A percentile compares a stretch with the other conserved stretches of the same genome.
Evolutionary conservation across 2,797 vertebrate genomes (phyloP).

Genomic region (Thripadectes ignobilis): DNA sequence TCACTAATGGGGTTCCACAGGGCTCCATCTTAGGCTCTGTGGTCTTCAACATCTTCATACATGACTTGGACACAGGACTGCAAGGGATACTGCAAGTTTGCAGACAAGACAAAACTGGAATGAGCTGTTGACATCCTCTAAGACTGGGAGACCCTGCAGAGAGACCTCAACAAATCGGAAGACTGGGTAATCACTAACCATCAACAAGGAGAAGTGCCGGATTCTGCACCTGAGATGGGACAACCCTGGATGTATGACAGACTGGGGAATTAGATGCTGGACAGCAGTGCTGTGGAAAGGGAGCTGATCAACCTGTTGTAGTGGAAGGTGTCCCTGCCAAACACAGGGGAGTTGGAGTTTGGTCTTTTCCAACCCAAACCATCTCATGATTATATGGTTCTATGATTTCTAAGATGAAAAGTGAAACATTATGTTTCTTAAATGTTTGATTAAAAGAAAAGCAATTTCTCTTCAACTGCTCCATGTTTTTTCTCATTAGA

Average conservation of each 20-base stretch:
- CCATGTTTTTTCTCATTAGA: not conserved
- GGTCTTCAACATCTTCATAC: too few relatives aligned
- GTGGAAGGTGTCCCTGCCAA: not conserved
- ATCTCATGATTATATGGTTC: not conserved
- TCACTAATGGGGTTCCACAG: not conserved
- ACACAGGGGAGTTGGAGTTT: not conserved
- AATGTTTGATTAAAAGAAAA: not conserved
- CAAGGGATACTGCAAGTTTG: too few relatives aligned
- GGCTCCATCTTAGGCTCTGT: too few relatives aligned
- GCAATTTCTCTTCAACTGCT: not conserved
- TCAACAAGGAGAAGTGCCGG: not conserved
- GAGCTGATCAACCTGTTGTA: not conserved
- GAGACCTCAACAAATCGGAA: not conserved
- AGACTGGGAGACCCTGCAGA: not conserved
- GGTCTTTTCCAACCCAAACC: not conserved
- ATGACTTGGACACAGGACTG: too few relatives aligned
- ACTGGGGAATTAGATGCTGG: not conserved
- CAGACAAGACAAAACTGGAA: not conserved
- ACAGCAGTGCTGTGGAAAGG: not conserved
- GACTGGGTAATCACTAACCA: not conserved
- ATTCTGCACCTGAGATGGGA: not conserved
- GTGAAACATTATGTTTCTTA: not conserved
- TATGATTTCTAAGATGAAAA: not conserved
- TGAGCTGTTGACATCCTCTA: not conserved
- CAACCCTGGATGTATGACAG: not conserved